Evolutionary conservation across 2,797 vertebrate genomes (phyloP).

Genomic region (Megalops cyprinoides): DNA sequence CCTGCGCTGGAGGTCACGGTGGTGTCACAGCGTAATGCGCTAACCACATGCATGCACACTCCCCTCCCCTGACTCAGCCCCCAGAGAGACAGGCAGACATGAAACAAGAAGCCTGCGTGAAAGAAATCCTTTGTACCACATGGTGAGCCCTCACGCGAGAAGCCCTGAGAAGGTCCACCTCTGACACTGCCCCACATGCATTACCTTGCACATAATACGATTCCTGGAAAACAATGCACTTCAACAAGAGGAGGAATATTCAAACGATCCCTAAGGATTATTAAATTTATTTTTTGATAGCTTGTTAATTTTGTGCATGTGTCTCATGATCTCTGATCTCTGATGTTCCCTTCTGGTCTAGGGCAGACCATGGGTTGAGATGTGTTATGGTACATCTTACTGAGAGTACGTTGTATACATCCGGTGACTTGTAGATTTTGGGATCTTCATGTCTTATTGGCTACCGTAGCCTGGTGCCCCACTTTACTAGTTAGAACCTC

Average conservation of each 20-base stretch:
- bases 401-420: too few species aligned
- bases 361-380: too few species aligned
- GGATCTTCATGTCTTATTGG: too few species aligned
- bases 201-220: slow-evolving; percentile 30
- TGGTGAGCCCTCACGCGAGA: slow-evolving; percentile 54
- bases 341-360: too few species aligned
- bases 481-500: too few species aligned
- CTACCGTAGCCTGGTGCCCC: too few species aligned
- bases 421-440: too few species aligned
- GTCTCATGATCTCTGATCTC: too few species aligned
- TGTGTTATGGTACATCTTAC: too few species aligned
- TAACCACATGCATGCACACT: slow-evolving; percentile 26
- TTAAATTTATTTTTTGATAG: background rate
- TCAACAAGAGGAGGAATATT: background rate
- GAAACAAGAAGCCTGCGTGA: slow-evolving; percentile 28
- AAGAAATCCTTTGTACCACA: slow-evolving; percentile 53
- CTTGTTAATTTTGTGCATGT: too few species aligned
- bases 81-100: background rate
- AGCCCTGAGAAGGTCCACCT: slow-evolving; percentile 52
- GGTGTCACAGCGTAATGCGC: slow-evolving; percentile 13
- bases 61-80: slow-evolving; percentile 26
- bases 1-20: background rate
- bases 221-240: background rate
- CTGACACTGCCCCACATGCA: slow-evolving; percentile 40
- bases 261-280: background rate